Evolutionary conservation across 2,888 invertebrate species (phyloP), one percentile per base, ranked within the genome.

Genomic region (Thymelicus sylvestris): DNA sequence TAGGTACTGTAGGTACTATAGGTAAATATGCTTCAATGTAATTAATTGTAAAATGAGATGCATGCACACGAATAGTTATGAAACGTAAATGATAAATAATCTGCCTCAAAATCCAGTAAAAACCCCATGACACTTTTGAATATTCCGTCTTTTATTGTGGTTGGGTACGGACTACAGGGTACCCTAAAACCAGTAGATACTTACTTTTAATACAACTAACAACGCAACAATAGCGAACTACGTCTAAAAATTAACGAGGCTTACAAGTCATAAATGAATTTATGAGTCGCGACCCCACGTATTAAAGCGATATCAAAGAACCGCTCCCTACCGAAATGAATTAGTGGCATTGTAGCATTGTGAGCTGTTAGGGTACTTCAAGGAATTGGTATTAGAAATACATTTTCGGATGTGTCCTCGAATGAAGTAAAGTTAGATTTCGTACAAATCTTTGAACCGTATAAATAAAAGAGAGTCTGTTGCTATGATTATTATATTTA

Each of bases 171-270:
- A n/a, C n/a, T n/a, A n/a, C n/a, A n/a, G 13, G n/a, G n/a, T n/a
- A 39, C 39, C 39, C 13, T n/a, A 59, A 38, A 59, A 31, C 31
- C 57, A 19, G 38, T 38, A 59, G 59, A 31, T 31, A 31, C 31
- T 3, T 59, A 39, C 10, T 31, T 19, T 6, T 3, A 52, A 52
- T 55, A 55, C 24, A 63, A 68, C 19, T 19, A 38, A 63, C 68
- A 63, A 63, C 64, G 44, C 39, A 63, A 39, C 57, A 57, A 67
- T 61, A 39, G 69, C 63, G 47, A 57, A 31, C 52, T 52, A 67
- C 67, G 67, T 57, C 64, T 69, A 64, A 69, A 69, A 69, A 70
- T 52, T 71, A 71, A 71, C 71, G 71, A 71, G 52, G 44, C 71
- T 61, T 66, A 65, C 70, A 70, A 60, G 60, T 60, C 71, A 62